Evolutionary conservation across 2,113 vertebrate species (phyloP).

Genomic region (Oncorhynchus tshawytscha): DNA sequence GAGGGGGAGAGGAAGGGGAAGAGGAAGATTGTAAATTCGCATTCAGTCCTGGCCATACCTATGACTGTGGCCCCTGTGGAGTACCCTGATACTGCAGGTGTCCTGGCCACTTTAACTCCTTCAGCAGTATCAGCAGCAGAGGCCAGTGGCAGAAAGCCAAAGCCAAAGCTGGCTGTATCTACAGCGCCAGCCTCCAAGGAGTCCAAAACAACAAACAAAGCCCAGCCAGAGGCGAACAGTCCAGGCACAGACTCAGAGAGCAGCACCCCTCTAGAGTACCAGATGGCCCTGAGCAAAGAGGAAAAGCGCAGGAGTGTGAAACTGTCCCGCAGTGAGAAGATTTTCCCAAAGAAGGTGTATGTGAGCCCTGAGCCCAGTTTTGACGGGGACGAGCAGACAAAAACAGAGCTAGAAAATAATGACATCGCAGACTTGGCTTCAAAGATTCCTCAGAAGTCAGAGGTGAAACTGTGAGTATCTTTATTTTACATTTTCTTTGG

Average conservation of each 20-base stretch:
- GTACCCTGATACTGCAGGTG: constrained; percentile 16
- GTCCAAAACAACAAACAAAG: constrained; percentile 23
- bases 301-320: constrained; percentile 65
- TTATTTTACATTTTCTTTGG: constrained; percentile 3
- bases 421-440: constrained; percentile 11
- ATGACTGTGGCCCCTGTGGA: constrained; percentile 61
- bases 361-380: constrained; percentile 37
- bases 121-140: background rate
- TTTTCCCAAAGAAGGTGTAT: constrained; percentile 50
- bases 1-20: too few species aligned
- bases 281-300: constrained; percentile 12
- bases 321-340: constrained; percentile 57
- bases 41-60: constrained; percentile 37
- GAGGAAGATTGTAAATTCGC: too few species aligned
- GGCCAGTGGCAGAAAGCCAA: constrained; percentile 39
- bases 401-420: constrained; percentile 4
- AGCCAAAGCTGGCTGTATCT: constrained; percentile 11
- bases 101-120: constrained; percentile 6
- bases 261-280: constrained; percentile 32
- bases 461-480: constrained; percentile 48
- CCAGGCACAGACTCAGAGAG: constrained; percentile 13
- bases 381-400: constrained; percentile 30
- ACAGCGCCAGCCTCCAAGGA: constrained; percentile 33
- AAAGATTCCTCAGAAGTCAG: constrained; percentile 33
- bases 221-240: constrained; percentile 20